phyloP scores from a whole-genome alignment of 2,888 invertebrate species.

The Meliscaeva auricollis region DNA sequence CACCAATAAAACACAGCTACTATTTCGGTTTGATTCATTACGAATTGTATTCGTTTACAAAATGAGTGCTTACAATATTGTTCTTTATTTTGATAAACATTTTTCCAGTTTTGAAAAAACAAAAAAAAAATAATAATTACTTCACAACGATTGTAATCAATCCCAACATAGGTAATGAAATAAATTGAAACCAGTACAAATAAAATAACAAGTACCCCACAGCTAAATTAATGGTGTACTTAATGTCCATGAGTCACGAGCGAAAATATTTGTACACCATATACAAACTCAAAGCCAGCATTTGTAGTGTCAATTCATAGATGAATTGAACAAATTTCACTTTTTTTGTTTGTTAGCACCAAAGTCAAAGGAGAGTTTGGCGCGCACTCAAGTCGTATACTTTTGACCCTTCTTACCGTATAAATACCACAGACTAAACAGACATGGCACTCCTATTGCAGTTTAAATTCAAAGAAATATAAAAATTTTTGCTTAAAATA shows the following conservation, averaged over 20 bases:
- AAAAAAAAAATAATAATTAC: slow-evolving; percentile 16
- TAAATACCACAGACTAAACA: slow-evolving; percentile 2
- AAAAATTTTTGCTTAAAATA: slow-evolving; percentile 33
- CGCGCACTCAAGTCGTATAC: slow-evolving; percentile 11
- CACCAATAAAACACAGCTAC: too few species aligned
- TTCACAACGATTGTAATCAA: not conserved
- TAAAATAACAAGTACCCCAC: slow-evolving; percentile 45
- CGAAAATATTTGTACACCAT: slow-evolving; percentile 21
- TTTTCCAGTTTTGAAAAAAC: not conserved
- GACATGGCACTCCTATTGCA: slow-evolving; percentile 34
- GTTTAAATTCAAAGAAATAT: slow-evolving; percentile 43
- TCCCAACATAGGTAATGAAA: slow-evolving; percentile 53
- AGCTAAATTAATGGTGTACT: slow-evolving; percentile 39
- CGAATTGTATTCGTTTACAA: too few species aligned
- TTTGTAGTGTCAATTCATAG: slow-evolving; percentile 9
- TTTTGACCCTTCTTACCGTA: slow-evolving; percentile 27
- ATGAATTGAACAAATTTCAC: slow-evolving; percentile 60
- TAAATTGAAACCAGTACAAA: slow-evolving; percentile 51
- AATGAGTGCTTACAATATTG: too few species aligned
- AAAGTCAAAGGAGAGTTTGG: slow-evolving; percentile 38
- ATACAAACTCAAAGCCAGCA: not conserved
- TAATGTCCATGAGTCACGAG: slow-evolving; percentile 53
- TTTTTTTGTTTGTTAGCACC: slow-evolving; percentile 22
- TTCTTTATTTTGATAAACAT: too few species aligned
- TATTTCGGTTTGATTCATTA: too few species aligned